Conservation (phyloP, 64 coral and sea anemone genomes). For the Cladopsammia gracilis region DNA sequence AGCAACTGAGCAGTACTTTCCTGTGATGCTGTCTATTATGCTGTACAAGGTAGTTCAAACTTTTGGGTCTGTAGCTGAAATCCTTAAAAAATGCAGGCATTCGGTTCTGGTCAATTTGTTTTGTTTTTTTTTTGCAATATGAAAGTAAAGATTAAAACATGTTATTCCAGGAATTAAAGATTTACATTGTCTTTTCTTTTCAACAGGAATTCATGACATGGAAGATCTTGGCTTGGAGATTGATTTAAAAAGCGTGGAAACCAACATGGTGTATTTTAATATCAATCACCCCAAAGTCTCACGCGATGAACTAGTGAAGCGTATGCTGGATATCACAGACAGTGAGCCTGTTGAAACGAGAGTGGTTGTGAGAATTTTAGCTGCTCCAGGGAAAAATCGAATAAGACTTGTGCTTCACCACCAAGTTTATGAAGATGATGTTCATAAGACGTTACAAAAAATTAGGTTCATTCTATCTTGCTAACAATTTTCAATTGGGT, state of each 20-base stretch:
- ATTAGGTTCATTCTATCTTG: slow-evolving; percentile 32
- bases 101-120: too few species aligned
- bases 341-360: slow-evolving; percentile 37
- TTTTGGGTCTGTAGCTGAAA: too few species aligned
- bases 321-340: slow-evolving; percentile 35
- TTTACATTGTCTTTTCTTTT: neutral
- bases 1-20: too few species aligned
- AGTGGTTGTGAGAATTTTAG: slow-evolving; percentile 40
- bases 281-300: slow-evolving; percentile 60
- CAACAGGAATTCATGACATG: slow-evolving; percentile 78
- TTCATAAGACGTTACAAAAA: slow-evolving; percentile 53
- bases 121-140: too few species aligned
- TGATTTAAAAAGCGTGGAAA: slow-evolving; percentile 52
- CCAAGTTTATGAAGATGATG: slow-evolving; percentile 60
- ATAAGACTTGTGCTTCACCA: slow-evolving; percentile 82
- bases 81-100: too few species aligned
- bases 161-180: too few species aligned
- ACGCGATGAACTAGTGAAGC: slow-evolving; percentile 70
- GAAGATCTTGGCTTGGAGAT: slow-evolving; percentile 56
- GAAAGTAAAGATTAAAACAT: too few species aligned
- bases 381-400: neutral
- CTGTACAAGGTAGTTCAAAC: too few species aligned
- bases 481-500: neutral
- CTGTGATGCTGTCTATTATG: too few species aligned
- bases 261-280: slow-evolving; percentile 86